Conservation (phyloP, 2,888 invertebrate species). For the Papilio protenor region DNA sequence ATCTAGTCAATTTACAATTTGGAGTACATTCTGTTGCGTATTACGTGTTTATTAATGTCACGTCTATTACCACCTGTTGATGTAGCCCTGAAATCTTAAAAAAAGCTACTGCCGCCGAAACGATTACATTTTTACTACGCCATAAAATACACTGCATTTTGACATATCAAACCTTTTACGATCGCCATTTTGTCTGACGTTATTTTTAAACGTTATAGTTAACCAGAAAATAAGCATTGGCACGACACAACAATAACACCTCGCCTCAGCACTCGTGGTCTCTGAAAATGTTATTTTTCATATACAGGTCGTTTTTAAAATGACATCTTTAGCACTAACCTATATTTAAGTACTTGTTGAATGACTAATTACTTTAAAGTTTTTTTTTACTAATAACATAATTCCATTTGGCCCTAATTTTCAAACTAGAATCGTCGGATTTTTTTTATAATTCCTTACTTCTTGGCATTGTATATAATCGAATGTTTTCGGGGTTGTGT, state of each 20-base stretch:
- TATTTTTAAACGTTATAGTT: constrained; percentile 42
- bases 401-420: neutral
- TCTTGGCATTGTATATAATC: neutral
- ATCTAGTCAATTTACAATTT: neutral
- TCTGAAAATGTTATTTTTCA: constrained; percentile 25
- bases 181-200: constrained; percentile 37
- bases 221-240: constrained; percentile 39
- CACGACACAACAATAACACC: constrained; percentile 37
- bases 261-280: constrained; percentile 2
- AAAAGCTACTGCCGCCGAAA: constrained; percentile 33
- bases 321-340: constrained; percentile 23
- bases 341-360: constrained; percentile 28
- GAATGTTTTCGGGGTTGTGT: neutral
- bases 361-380: constrained; percentile 11
- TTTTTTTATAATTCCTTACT: too few relatives aligned
- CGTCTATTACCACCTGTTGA: constrained; percentile 36
- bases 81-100: constrained; percentile 39
- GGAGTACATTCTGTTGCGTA: neutral
- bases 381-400: neutral
- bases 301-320: constrained; percentile 32
- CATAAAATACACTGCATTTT: constrained; percentile 41
- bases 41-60: constrained; percentile 19
- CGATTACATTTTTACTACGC: constrained; percentile 35
- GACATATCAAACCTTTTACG: constrained; percentile 43
- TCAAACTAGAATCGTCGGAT: neutral